Percentiles rank a stretch among this genome's conserved stretches.
phyloP scores from a whole-genome alignment of 53 echinoderm and acorn worm genomes.

The Echinometra lucunter region DNA sequence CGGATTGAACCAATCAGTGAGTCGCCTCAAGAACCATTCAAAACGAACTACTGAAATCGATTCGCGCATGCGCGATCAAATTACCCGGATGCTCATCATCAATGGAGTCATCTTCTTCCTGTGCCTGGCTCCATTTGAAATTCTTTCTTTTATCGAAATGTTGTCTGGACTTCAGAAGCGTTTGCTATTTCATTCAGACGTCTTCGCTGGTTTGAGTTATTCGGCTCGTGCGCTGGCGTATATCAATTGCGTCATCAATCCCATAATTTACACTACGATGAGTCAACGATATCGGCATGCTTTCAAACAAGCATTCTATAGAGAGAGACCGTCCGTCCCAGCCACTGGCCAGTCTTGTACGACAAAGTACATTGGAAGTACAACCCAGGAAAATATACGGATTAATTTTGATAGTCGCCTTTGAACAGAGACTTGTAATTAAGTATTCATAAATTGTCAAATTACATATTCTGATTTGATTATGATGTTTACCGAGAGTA shows the following conservation, averaged over 20 bases:
- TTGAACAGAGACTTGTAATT: neutral
- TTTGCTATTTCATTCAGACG: conserved; percentile 24
- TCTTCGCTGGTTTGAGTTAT: conserved; percentile 30
- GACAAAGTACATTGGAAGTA: conserved; percentile 55
- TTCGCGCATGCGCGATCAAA: conserved; percentile 73
- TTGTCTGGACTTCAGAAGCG: conserved; percentile 14
- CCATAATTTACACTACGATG: conserved; percentile 57
- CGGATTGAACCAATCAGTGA: conserved; percentile 77
- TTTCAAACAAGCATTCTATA: conserved; percentile 49
- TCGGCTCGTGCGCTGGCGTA: conserved; percentile 52
- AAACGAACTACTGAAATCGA: conserved; percentile 64
- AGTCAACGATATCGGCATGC: conserved; percentile 64
- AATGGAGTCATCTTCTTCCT: conserved; percentile 80
- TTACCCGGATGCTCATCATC: conserved; percentile 80
- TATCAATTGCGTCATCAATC: conserved; percentile 60
- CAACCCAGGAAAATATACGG: conserved; percentile 40
- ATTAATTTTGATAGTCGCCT: conserved; percentile 42
- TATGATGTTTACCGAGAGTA: neutral
- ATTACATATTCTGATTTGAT: neutral
- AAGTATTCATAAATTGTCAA: neutral
- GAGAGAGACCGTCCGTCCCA: neutral
- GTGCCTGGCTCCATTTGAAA: conserved; percentile 83
- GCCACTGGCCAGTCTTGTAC: conserved; percentile 30
- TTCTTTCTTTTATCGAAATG: conserved; percentile 78
- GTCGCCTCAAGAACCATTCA: conserved; percentile 69